Conservation (phyloP, 2,113 vertebrate species). For the Galemys pyrenaicus region DNA sequence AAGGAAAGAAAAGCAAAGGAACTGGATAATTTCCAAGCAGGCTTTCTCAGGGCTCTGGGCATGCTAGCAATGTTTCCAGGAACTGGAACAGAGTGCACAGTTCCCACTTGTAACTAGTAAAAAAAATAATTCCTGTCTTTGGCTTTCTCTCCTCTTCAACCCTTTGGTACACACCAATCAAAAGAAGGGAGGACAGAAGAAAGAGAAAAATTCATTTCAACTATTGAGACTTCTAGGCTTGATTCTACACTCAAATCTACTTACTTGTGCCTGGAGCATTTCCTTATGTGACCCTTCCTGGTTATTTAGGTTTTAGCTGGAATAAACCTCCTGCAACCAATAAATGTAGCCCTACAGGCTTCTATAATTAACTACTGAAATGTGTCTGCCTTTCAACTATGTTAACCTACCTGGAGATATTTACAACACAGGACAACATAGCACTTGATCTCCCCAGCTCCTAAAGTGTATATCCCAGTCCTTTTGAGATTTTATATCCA, state of each 20-base stretch:
- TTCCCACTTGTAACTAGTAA: not conserved
- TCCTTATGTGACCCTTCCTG: not conserved
- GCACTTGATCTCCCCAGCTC: conserved; percentile 37
- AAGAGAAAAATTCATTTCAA: not conserved
- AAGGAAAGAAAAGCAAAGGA: conserved; percentile 31
- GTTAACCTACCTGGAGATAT: conserved; percentile 47
- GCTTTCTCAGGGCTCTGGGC: not conserved
- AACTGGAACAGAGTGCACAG: conserved; percentile 14
- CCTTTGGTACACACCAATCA: not conserved
- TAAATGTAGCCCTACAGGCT: conserved; percentile 27
- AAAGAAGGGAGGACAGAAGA: not conserved
- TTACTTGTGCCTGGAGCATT: conserved; percentile 42
- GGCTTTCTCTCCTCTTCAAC: not conserved
- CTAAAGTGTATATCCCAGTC: conserved; percentile 48
- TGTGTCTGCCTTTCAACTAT: not conserved
- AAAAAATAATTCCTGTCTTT: conserved; percentile 31
- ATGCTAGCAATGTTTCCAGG: conserved; percentile 20
- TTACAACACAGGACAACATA: conserved; percentile 33
- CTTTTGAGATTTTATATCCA: conserved; percentile 58
- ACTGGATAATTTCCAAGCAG: not conserved
- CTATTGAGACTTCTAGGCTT: not conserved
- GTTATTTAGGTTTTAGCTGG: conserved; percentile 52
- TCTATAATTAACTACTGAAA: conserved; percentile 65
- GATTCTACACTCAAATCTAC: not conserved
- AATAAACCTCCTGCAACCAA: conserved; percentile 54